These are phyloP conservation scores for Cheilosia vernalis DNA, from an alignment of 2,888 invertebrate genomes.

Conservation along the genomic window DNA sequence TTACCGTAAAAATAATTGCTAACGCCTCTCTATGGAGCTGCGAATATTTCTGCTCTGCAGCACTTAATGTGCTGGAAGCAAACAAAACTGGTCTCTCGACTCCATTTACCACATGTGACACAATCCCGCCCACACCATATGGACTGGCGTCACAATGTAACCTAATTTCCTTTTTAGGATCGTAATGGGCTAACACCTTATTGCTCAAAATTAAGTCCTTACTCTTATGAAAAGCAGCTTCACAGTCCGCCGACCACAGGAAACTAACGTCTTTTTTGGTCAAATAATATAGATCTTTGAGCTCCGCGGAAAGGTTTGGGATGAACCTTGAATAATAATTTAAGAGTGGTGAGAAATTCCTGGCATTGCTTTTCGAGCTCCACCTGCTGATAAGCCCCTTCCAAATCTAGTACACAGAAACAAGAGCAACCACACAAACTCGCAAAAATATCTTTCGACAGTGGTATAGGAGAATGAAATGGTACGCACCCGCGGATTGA, in stretches of 20 bases:
- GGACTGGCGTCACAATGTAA: conserved; percentile 5
- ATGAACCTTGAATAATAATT: conserved; percentile 21
- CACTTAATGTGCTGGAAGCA: not conserved
- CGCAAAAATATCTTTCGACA: conserved; percentile 53
- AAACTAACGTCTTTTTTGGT: conserved; percentile 11
- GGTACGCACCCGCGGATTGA: conserved; percentile 10
- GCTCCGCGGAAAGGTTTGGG: not conserved
- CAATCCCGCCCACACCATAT: conserved; percentile 18
- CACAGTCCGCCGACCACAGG: conserved; percentile 1
- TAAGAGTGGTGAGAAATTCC: conserved; percentile 19
- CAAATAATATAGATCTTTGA: not conserved
- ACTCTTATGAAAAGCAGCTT: conserved; percentile 2
- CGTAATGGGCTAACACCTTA: not conserved
- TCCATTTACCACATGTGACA: conserved; percentile 8
- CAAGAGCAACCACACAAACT: not conserved
- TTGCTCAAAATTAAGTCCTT: not conserved
- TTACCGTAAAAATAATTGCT: conserved; percentile 17
- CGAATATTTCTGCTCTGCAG: conserved; percentile 14
- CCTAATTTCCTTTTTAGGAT: conserved; percentile 7
- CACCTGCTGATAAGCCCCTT: conserved; percentile 32
- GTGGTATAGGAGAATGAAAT: conserved; percentile 43
- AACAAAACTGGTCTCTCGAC: not conserved
- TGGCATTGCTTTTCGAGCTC: conserved; percentile 23
- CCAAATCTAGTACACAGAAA: conserved; percentile 36
- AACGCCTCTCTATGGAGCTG: conserved; percentile 21